Base-by-base conservation (phyloP, 2,888 invertebrate genomes). In the Coenonympha arcania region DNA sequence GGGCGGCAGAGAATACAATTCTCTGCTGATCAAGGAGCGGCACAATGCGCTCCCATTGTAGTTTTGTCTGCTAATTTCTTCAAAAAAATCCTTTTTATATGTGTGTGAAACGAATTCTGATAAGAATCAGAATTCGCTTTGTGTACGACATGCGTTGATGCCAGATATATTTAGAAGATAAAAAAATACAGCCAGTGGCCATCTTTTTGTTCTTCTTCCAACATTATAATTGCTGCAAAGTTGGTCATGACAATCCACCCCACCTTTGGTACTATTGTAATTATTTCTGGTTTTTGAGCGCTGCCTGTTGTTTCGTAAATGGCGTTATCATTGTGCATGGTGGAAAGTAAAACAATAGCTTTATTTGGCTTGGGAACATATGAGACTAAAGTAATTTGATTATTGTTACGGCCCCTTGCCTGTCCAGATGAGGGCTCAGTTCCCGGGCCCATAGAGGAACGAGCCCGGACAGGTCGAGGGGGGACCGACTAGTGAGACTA, bases 221-320 rank as follows among this genome's bases (percentile, higher is more conserved):
- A 58, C 55, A 41, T 55, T 59, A 46, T 62, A 62, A 49, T 51
- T 60, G 34, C 43, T 39, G 50, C 58, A 62, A 33, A 61, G 47
- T 49, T 58, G 55, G 42, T 63, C 59, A 33, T 45, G 52, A 19
- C 43, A 48, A 31, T 58, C 54, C 6, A 56, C 54, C 22, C 50
- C 37, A 47, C 51, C 54, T 44, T 58, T 56, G 31, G 57, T 55
- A 22, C 46, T 50, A 49, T 61, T 62, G 41, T 64, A 62, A 57
- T 47, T 57, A 33, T 63, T 58, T 60, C 59, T 52, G 62, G 52
- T 51, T 64, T 62, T 34, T 54, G 54, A 45, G 52, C 52, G 8
- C 44, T 47, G 42, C 41, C 47, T 43, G 55, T 49, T 52, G 50
- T 47, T 50, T 47, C 48, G 49, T 59, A 58, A 24, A 24, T 24